Base-by-base conservation (phyloP, 2,888 invertebrate genomes). In the Eumerus sabulonum region DNA sequence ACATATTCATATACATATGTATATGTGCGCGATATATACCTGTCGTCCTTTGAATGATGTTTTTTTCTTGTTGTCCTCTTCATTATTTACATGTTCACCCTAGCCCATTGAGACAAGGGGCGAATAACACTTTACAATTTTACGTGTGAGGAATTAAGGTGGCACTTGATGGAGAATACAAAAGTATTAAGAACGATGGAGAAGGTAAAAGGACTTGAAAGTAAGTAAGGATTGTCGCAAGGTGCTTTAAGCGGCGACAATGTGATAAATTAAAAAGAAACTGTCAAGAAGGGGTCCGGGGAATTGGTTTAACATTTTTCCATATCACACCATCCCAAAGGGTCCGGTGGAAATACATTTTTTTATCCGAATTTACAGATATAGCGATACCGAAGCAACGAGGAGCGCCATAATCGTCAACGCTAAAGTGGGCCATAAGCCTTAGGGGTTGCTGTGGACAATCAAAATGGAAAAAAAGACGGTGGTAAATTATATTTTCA, bases 211-310 rank as follows among this genome's bases (percentile, higher is more conserved):
- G 27, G 7, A 27, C 2, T 27, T 27, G 7, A 27, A 27, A 27
- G 27, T 27, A 27, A 27, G 7, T 4, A 27, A 27, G 27, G 27
- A 27, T 27, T 27, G 27, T 7, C 27, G 27, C 7, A 7, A 27
- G 27, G 35, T 47, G 38, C 27, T 42, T 51, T 17, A 16, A 48
- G 27, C 19, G 42, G 42, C 27, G 27, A 62, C 50, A 51, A 42
- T 62, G 62, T 51, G 50, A 62, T 51, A 62, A 62, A 62, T 62
- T 62, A 51, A 62, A 62, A 62, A 50, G 62, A 50, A 27, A 27
- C 2, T 27, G 2, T 2, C 51, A 27, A 62, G 50, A 62, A 42
- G 62, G 50, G 50, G 17, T 42, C 42, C 42, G 27, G 62, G 27
- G 27, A 51, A 62, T 62, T 51, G 27, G 62, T 16, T 40, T 2